A percentile compares a stretch with the other conserved stretches of the same genome.
Conservation (phyloP, 2,797 vertebrate species). For the Bryconaethiops microstoma region DNA sequence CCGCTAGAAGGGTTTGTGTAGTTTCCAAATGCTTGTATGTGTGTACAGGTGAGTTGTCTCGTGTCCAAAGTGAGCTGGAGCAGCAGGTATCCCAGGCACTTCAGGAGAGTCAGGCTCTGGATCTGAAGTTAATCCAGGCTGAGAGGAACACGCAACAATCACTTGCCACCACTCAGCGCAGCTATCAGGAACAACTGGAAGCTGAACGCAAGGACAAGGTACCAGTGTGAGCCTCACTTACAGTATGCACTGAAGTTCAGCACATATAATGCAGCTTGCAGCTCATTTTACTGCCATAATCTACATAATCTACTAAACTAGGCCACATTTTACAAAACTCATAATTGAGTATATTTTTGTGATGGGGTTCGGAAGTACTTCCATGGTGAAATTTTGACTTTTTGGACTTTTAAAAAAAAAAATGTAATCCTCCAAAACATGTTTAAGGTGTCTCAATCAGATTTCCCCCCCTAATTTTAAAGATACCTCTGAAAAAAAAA, state of each 20-base stretch:
- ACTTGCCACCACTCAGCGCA: constrained; percentile 69
- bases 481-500: no score
- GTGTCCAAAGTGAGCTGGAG: constrained; percentile 68
- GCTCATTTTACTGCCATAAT: not conserved
- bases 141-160: constrained; percentile 71
- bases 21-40: constrained; percentile 8
- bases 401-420: no score
- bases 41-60: constrained; percentile 76
- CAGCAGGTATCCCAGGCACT: constrained; percentile 64
- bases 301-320: no score
- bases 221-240: not conserved
- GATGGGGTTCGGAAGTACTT: no score
- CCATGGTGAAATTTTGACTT: no score
- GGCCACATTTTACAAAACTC: no score
- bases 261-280: not conserved
- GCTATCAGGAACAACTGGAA: constrained; percentile 76
- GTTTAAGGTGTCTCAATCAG: no score
- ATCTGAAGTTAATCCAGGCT: constrained; percentile 67
- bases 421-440: no score
- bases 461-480: no score
- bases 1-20: not conserved
- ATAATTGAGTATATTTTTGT: no score
- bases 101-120: constrained; percentile 67
- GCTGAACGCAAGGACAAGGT: constrained; percentile 78
- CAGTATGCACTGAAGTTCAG: not conserved